These are phyloP conservation scores for Hylia prasina DNA, from an alignment of 2,113 vertebrate species.

Conservation along the genomic window DNA sequence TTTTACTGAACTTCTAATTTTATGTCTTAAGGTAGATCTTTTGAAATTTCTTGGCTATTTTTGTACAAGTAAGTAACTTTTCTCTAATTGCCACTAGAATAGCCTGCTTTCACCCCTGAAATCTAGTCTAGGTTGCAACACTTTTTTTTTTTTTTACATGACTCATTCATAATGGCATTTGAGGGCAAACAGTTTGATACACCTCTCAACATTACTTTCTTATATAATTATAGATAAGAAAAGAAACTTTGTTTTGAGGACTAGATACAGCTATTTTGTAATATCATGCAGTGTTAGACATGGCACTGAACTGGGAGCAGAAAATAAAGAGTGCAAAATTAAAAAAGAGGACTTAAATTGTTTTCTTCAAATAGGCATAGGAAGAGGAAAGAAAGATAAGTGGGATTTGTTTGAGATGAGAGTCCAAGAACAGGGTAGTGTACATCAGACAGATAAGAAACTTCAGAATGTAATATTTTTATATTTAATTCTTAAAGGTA, in stretches of 20 bases:
- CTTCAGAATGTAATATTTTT: neutral
- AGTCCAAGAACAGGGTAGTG: neutral
- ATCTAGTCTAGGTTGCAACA: constrained; percentile 44
- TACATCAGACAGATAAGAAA: neutral
- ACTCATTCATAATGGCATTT: constrained; percentile 45
- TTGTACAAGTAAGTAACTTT: constrained; percentile 68
- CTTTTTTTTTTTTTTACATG: constrained; percentile 3
- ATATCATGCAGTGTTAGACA: neutral
- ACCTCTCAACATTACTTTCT: constrained; percentile 52
- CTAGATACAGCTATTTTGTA: constrained; percentile 49
- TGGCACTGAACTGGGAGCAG: constrained; percentile 21
- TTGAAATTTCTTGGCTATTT: constrained; percentile 69
- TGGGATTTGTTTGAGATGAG: neutral
- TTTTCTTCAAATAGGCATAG: constrained; percentile 4
- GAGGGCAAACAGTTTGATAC: constrained; percentile 55
- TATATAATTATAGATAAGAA: constrained; percentile 20
- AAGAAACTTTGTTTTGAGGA: constrained; percentile 59
- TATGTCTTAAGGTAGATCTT: constrained; percentile 48
- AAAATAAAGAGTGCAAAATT: constrained; percentile 23
- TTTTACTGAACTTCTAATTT: constrained; percentile 55
- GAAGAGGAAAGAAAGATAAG: constrained; percentile 1
- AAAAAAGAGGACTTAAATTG: constrained; percentile 17
- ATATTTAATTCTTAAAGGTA: neutral
- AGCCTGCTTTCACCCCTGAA: constrained; percentile 32
- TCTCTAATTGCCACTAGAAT: constrained; percentile 54